A percentile compares a stretch with the other conserved stretches of the same genome.
Evolutionary conservation across 2,888 invertebrate genomes (phyloP).

Genomic region (Thereva nobilitata): DNA sequence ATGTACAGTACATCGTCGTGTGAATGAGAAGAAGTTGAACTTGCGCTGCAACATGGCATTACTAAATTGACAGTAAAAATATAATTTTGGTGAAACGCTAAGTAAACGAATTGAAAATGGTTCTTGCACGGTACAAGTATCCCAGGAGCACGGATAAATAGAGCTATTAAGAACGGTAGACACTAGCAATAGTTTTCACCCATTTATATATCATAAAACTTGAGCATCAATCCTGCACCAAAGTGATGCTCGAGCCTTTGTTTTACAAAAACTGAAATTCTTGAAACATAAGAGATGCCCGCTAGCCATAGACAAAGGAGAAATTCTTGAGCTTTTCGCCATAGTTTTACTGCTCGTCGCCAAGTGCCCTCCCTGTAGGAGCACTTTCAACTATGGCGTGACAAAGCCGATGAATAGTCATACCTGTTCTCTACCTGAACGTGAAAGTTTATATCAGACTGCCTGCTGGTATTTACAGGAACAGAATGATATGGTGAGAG

Average conservation of each 20-base stretch:
- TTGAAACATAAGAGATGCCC: constrained; percentile 25
- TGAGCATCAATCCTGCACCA: constrained; percentile 23
- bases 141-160: too few relatives aligned
- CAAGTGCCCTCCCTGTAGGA: constrained; percentile 7
- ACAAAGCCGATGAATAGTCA: constrained; percentile 6
- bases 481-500: constrained; percentile 1
- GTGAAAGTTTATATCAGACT: constrained; percentile 12
- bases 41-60: too few relatives aligned
- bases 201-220: constrained; percentile 1
- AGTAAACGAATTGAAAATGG: too few relatives aligned
- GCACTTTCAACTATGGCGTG: constrained; percentile 16
- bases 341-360: constrained; percentile 25
- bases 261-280: constrained; percentile 5
- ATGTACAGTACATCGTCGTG: too few relatives aligned
- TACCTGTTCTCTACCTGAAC: constrained; percentile 21
- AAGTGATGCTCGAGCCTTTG: constrained; percentile 7
- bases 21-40: too few relatives aligned
- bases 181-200: too few relatives aligned
- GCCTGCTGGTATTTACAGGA: constrained; percentile 21
- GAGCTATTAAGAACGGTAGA: too few relatives aligned
- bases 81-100: too few relatives aligned
- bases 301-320: constrained; percentile 20
- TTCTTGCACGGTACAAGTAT: too few relatives aligned
- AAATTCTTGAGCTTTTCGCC: constrained; percentile 25
- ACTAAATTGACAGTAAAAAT: too few relatives aligned